Evolutionary conservation across 2,888 invertebrate genomes (phyloP), one percentile per base, ranked within the genome.

Genomic region (Cactoblastis cactorum): DNA sequence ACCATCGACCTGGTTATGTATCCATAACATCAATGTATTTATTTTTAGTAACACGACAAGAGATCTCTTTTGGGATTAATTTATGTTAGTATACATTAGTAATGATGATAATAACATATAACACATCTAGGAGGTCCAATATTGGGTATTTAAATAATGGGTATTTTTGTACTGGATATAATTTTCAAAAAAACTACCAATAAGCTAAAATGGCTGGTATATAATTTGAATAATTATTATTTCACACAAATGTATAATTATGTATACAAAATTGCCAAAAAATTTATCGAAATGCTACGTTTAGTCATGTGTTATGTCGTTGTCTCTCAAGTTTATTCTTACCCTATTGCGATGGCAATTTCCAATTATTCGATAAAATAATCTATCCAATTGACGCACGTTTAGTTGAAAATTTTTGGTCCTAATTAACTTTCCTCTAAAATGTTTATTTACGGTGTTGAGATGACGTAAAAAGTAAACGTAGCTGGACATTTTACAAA

Each of bases 311-410:
- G 67, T 68, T 73, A 69, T 75, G 67, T 87, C 86, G 84, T 84
- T 85, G 86, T 86, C 78, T 77, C 70, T 72, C 75, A 76, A 65
- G 69, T 81, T 75, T 69, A 70, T 67, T 68, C 77, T 80, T 83
- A 86, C 70, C 73, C 78, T 85, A 86, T 78, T 78, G 78, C 63
- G 71, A 77, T 77, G 76, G 70, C 68, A 71, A 71, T 74, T 69
- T 64, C 58, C 58, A 69, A 63, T 51, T 53, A 51, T 45, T 51
- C 45, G 49, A 49, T 41, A 61, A 28, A 8, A 63, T 69, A 71
- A 63, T 70, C 68, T 69, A 75, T 71, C 68, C 77, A 83, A 83
- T 85, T 83, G 85, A 83, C 85, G 76, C 73, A 63, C 63, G 69
- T 72, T 74, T 62, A 66, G 69, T 70, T 68, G 65, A 66, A 78